A percentile compares a stretch with the other conserved stretches of the same genome.
Evolutionary conservation across 2,113 vertebrate genomes (phyloP).

Genomic region (Ibidorhyncha struthersii): DNA sequence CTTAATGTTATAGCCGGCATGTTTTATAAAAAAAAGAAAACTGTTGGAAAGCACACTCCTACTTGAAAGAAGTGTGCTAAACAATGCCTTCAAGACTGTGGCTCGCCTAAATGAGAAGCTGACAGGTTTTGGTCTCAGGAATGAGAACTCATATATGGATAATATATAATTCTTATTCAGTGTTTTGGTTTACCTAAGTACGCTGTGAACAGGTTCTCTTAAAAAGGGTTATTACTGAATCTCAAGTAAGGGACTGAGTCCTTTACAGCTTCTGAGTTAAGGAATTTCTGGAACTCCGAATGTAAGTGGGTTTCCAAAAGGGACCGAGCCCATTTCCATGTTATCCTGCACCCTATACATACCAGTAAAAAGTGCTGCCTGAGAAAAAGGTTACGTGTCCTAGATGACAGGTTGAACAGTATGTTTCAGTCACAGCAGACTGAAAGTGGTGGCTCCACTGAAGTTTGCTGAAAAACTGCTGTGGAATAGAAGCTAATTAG

Average conservation of each 20-base stretch:
- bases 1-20: fast-evolving
- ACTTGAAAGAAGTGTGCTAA: background rate
- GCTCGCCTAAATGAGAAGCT: background rate
- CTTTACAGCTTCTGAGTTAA: background rate
- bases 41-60: background rate
- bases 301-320: background rate
- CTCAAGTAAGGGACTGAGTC: background rate
- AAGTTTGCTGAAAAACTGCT: background rate
- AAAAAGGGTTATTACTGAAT: background rate
- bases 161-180: background rate
- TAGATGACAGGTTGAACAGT: background rate
- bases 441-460: background rate
- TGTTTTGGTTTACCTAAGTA: background rate
- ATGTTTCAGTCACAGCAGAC: background rate
- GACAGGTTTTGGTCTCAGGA: background rate
- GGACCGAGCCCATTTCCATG: background rate
- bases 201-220: background rate
- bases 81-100: background rate
- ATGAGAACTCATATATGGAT: background rate
- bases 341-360: background rate
- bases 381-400: background rate
- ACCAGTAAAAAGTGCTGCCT: background rate
- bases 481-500: background rate
- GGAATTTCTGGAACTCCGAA: background rate
- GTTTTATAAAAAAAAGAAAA: background rate